Percentiles rank a stretch among this genome's conserved stretches.
Evolutionary conservation across 2,888 invertebrate genomes (phyloP).

Genomic region (Theretra japonica): DNA sequence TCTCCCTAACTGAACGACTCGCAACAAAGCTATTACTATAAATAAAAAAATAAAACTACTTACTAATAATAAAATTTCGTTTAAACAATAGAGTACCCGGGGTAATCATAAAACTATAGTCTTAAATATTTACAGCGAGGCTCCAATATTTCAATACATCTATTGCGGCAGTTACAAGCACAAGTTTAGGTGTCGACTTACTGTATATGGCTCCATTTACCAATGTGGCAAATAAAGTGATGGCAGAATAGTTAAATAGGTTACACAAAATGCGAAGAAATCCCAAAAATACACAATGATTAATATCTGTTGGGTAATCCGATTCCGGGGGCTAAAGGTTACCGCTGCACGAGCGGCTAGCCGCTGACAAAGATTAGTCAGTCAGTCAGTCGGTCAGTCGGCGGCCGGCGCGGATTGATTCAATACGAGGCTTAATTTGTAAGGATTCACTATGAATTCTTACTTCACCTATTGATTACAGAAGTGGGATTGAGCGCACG

Average conservation of each 20-base stretch:
- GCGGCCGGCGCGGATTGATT: constrained; percentile 20
- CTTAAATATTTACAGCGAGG: too few relatives aligned
- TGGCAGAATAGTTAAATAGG: neutral
- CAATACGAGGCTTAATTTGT: constrained; percentile 40
- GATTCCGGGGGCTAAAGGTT: constrained; percentile 20
- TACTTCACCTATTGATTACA: constrained; percentile 44
- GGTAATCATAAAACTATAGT: too few relatives aligned
- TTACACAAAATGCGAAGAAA: constrained; percentile 12
- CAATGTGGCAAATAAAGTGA: too few relatives aligned
- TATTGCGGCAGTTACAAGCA: too few relatives aligned
- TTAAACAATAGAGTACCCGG: too few relatives aligned
- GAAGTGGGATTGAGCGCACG: neutral
- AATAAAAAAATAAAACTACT: too few relatives aligned
- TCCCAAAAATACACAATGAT: constrained; percentile 27
- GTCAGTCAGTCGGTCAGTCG: constrained; percentile 27
- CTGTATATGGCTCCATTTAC: too few relatives aligned
- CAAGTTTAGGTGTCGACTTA: too few relatives aligned
- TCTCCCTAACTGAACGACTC: too few relatives aligned
- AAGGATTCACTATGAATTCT: constrained; percentile 48
- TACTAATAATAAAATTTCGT: too few relatives aligned
- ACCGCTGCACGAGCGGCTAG: constrained; percentile 20
- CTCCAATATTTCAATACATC: too few relatives aligned
- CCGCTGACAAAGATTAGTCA: constrained; percentile 12
- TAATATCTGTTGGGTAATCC: constrained; percentile 25
- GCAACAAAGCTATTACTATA: too few relatives aligned